Base-by-base conservation (phyloP, 2,888 invertebrate species). In the Tiliacea citrago region DNA sequence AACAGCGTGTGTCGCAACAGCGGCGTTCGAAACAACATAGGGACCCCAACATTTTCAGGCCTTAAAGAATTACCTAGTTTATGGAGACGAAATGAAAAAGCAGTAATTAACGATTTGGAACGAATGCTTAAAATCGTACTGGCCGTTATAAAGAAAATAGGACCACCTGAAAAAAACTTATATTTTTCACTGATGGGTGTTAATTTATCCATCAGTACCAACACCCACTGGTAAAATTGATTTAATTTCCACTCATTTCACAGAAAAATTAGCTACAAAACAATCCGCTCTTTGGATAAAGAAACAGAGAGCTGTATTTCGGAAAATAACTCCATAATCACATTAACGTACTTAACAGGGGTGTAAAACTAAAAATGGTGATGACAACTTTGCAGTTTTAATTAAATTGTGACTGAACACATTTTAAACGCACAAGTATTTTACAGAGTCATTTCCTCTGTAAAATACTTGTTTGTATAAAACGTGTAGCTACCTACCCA, bases 11-110 rank as follows among this genome's bases (percentile, higher is more conserved):
- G n/a, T n/a, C n/a, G n/a, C n/a, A n/a, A n/a, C n/a, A n/a, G n/a
- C n/a, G n/a, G n/a, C 21, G 6, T n/a, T n/a, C n/a, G n/a, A n/a
- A n/a, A n/a, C n/a, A n/a, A n/a, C n/a, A n/a, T n/a, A n/a, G n/a
- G n/a, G n/a, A n/a, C n/a, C n/a, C n/a, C n/a, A n/a, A n/a, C n/a
- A n/a, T n/a, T 75, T 49, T 66, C 47, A 70, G 75, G 60, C 51
- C 7, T 62, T 83, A 49, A 29, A 83, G 47, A 69, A 83, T 69
- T 62, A 39, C 51, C 35, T 75, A 68, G 57, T 68, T 79, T 79
- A 66, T 55, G 42, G 7, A 65, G 12, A 55, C 55, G 29, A 68
- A 55, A 21, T 47, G 13, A 53, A 51, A 67, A 51, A 55, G 1
- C 8, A 51, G 49, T 24, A 45, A 21, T 61, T 2, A 60, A 65